Conservation (phyloP, 2,113 vertebrate species). For the Catharus minimus region DNA sequence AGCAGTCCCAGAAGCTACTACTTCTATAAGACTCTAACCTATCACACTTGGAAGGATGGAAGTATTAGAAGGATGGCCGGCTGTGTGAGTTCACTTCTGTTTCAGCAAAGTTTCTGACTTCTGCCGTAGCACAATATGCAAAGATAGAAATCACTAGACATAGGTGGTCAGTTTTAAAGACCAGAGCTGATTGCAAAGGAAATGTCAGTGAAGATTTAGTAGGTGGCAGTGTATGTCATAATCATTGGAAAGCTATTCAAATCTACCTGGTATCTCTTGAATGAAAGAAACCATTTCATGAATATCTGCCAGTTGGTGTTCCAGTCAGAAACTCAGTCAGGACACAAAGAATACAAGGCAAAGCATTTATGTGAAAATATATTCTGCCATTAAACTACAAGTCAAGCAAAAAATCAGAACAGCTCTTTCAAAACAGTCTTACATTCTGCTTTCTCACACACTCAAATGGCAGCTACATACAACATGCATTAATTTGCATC, state of each 20-base stretch:
- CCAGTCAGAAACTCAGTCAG: neutral
- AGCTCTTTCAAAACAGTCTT: neutral
- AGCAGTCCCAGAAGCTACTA: neutral
- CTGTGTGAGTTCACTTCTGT: neutral
- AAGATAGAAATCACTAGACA: neutral
- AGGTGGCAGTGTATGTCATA: neutral
- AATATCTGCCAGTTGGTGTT: neutral
- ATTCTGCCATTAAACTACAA: neutral
- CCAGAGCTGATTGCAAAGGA: neutral
- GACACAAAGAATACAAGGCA: neutral
- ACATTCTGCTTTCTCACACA: neutral
- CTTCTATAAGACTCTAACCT: neutral
- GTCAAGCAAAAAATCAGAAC: neutral
- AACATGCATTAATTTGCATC: neutral
- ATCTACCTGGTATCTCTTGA: neutral
- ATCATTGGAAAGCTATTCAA: constrained; percentile 24
- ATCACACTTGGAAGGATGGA: neutral
- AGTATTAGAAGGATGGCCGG: neutral
- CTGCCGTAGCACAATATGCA: neutral
- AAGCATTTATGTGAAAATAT: constrained; percentile 4
- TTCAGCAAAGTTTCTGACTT: neutral
- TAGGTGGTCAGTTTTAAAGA: neutral
- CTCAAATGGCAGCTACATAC: neutral
- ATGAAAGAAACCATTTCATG: neutral
- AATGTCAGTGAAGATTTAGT: neutral